A percentile compares a stretch with the other conserved stretches of the same genome.
Conservation (phyloP, 2,888 invertebrate species). For the Operophtera brumata region DNA sequence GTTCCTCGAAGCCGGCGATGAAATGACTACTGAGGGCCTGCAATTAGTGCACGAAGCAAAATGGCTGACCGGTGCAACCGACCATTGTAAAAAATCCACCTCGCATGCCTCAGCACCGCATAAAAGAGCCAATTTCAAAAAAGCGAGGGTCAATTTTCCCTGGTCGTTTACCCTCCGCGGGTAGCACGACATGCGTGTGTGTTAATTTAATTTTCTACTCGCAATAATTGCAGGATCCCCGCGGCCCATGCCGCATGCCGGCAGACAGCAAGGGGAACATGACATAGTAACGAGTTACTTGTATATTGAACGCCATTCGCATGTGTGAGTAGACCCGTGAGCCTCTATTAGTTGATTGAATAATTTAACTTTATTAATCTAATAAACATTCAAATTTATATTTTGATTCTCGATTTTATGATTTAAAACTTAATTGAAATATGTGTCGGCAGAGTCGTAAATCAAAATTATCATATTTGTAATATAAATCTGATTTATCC, state of each 20-base stretch:
- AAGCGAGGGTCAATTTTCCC: constrained; percentile 37
- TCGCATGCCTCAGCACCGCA: constrained; percentile 12
- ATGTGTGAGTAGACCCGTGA: constrained; percentile 41
- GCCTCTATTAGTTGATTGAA: constrained; percentile 37
- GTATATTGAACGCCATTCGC: constrained; percentile 51
- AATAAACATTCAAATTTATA: constrained; percentile 37
- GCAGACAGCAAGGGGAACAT: constrained; percentile 48
- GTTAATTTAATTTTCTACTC: constrained; percentile 79
- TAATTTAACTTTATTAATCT: constrained; percentile 40
- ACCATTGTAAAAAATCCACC: constrained; percentile 40
- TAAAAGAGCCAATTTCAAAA: constrained; percentile 35
- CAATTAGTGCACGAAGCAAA: constrained; percentile 75
- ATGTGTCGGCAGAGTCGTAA: constrained; percentile 35
- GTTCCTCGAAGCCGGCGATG: constrained; percentile 64
- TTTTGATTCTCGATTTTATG: constrained; percentile 37
- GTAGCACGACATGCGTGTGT: constrained; percentile 70
- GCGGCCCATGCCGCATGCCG: too few relatives aligned
- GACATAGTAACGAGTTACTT: constrained; percentile 64
- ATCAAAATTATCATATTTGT: constrained; percentile 39
- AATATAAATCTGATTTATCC: constrained; percentile 36
- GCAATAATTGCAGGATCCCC: constrained; percentile 68
- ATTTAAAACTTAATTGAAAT: constrained; percentile 40
- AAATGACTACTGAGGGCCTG: constrained; percentile 69
- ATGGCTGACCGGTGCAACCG: constrained; percentile 63
- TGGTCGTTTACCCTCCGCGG: constrained; percentile 59